Conservation (phyloP, 2,888 invertebrate genomes). For the Abscondita cerata region DNA sequence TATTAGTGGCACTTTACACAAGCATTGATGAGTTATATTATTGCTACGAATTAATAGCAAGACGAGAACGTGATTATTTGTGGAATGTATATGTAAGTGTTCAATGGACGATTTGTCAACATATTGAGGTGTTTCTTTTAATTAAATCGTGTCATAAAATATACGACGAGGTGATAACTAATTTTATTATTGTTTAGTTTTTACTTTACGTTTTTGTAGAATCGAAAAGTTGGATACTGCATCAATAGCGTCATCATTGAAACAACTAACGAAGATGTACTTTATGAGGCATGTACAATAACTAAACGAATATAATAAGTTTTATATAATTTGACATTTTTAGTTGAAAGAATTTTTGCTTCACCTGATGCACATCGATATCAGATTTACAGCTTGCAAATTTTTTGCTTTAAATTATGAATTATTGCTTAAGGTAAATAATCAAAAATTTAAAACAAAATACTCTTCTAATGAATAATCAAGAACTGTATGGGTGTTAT, state of each 20-base stretch:
- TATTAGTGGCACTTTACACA: conserved; percentile 29
- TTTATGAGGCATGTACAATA: background rate
- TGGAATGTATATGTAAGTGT: conserved; percentile 30
- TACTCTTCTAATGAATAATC: too few relatives aligned
- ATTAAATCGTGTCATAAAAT: conserved; percentile 26
- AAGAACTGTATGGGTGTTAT: too few relatives aligned
- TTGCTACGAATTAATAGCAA: conserved; percentile 24
- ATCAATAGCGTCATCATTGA: conserved; percentile 15
- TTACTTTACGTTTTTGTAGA: conserved; percentile 17
- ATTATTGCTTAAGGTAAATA: conserved; percentile 37
- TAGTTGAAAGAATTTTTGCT: conserved; percentile 36
- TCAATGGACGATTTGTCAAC: conserved; percentile 35
- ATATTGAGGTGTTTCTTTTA: conserved; percentile 30
- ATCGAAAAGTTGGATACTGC: conserved; percentile 10
- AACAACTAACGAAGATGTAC: too few relatives aligned
- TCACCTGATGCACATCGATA: conserved; percentile 33
- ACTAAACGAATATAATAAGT: conserved; percentile 16
- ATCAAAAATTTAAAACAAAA: too few relatives aligned
- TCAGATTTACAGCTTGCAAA: conserved; percentile 37
- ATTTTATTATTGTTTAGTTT: background rate
- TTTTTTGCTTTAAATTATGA: conserved; percentile 38
- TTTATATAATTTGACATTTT: background rate
- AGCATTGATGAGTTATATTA: conserved; percentile 34
- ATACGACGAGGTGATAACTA: conserved; percentile 12
- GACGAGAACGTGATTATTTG: conserved; percentile 3